Conservation (phyloP, 2,888 invertebrate species). For the Melanostoma mellinum region DNA sequence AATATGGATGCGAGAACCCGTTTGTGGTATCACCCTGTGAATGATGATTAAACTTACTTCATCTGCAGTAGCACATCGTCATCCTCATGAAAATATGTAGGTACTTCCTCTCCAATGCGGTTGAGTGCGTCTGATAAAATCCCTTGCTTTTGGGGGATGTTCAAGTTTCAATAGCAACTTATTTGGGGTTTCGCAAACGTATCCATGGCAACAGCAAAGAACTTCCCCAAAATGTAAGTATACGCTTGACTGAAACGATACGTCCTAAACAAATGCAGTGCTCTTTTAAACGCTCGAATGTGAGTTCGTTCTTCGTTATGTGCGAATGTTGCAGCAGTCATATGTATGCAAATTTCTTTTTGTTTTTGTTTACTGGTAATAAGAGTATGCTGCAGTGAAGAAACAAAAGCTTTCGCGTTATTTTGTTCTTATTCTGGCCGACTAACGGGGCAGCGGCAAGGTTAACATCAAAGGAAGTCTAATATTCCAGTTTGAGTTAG, state of each 20-base stretch:
- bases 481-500: too few species aligned
- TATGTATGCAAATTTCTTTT: too few species aligned
- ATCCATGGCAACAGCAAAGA: slow-evolving; percentile 18
- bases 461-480: too few species aligned
- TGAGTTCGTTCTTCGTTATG: too few species aligned
- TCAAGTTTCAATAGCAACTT: slow-evolving; percentile 1
- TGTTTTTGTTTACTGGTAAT: too few species aligned
- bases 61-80: slow-evolving; percentile 4
- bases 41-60: slow-evolving; percentile 3
- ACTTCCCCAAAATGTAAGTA: slow-evolving; percentile 5
- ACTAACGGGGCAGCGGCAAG: too few species aligned
- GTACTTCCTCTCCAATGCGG: slow-evolving; percentile 2
- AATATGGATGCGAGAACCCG: background rate
- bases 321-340: too few species aligned
- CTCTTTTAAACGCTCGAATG: too few species aligned
- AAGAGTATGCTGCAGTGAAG: too few species aligned
- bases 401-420: too few species aligned
- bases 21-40: slow-evolving; percentile 28
- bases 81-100: background rate
- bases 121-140: slow-evolving; percentile 36
- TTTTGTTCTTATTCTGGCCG: too few species aligned
- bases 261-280: too few species aligned
- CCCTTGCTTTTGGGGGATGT: slow-evolving; percentile 21
- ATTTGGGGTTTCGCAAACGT: slow-evolving; percentile 7
- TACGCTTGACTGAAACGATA: background rate